Evolutionary conservation across 2,113 vertebrate species (phyloP).

Genomic region (Ciconia maguari): DNA sequence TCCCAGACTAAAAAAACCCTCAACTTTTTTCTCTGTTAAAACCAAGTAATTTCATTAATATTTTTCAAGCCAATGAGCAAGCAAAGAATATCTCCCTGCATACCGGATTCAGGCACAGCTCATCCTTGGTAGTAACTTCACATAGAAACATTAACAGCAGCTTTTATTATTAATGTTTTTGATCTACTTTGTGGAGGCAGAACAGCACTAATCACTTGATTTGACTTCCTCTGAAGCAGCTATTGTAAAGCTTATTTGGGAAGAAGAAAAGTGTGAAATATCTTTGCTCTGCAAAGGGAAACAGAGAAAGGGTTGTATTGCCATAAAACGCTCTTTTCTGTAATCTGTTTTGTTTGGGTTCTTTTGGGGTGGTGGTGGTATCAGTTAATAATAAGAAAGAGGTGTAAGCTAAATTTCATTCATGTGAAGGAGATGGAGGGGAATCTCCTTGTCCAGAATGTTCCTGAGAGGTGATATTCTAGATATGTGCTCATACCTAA

Average conservation of each 20-base stretch:
- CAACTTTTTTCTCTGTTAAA: neutral
- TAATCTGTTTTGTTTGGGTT: neutral
- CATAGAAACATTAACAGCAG: neutral
- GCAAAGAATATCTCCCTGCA: neutral
- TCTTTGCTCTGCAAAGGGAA: neutral
- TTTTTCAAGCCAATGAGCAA: neutral
- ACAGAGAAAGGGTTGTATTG: neutral
- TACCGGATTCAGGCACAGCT: neutral
- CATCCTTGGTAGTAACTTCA: neutral
- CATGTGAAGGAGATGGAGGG: neutral
- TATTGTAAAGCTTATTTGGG: neutral
- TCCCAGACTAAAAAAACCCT: neutral
- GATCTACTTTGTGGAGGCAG: neutral
- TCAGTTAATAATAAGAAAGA: neutral
- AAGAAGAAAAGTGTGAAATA: neutral
- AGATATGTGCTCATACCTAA: neutral
- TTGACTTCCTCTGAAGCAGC: neutral
- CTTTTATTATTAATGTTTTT: neutral
- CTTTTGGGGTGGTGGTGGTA: neutral
- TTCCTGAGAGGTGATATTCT: neutral
- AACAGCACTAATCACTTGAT: neutral
- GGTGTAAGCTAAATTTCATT: neutral
- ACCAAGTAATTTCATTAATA: neutral
- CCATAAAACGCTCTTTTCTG: neutral
- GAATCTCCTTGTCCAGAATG: neutral